Base-by-base conservation (phyloP, 2,888 invertebrate genomes). In the Globia sparganii region DNA sequence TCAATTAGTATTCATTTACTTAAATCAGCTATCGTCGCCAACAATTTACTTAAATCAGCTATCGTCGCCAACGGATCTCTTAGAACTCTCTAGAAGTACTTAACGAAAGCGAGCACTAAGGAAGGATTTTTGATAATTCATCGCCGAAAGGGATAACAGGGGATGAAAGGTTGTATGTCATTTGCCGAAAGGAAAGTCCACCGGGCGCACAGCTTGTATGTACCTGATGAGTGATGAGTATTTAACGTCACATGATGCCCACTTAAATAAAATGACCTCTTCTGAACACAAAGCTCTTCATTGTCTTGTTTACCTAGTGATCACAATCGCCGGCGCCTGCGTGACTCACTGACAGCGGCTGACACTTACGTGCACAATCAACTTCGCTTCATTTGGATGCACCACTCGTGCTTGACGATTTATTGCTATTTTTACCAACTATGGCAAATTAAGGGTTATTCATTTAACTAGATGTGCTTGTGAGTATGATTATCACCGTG, bases 371-470 rank as follows among this genome's bases (percentile, higher is more conserved):
- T 25, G 64, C 75, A 58, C 56, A 56, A 62, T 81, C 62, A 49
- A 40, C 75, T 67, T 37, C 1, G 1, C 66, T 82, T 82, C 62
- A 67, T 58, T 67, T 15, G 46, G 40, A 67, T 34, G 67, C 56
- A 40, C 76, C 1, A 1, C 62, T 75, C 56, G 37, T 25, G 18
- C 61, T 81, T 78, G 56, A 81, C 76, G 46, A 66, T 62, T 81
- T 75, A 81, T 67, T 80, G 53, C 46, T 46, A 61, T 46, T 56
- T 59, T 61, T 18, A 15, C 37, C 46, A 40, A 58, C 11, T 37
- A 37, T 8, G 15, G 28, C 15, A 25, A 70, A 40, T 43, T 0
- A 13, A 28, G 28, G 11, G 2, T 25, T 31, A 25, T 31, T 15
- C 4, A 9, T 66, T 31, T 31, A 67, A 46, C 46, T 31, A 25